phyloP scores from a whole-genome alignment of 2,888 invertebrate species.

The Druceiella hillmani region DNA sequence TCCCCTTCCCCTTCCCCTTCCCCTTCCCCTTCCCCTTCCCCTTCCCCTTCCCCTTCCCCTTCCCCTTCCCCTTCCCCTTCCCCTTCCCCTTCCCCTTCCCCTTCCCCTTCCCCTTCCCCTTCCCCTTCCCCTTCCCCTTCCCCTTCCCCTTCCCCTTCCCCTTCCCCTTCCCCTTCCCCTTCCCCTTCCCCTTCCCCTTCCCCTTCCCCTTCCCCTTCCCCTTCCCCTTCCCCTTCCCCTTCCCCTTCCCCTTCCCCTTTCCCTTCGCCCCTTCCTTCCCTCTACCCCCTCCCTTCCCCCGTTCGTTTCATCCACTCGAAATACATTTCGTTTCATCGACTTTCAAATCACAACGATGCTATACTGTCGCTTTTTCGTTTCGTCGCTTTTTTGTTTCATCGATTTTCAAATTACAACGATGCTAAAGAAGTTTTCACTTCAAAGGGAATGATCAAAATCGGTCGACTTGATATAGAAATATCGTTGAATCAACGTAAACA shows the following conservation, averaged over 20 bases:
- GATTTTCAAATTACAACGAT: too few species aligned
- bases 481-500: too few species aligned
- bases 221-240: not conserved
- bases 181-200: not conserved
- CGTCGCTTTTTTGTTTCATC: too few species aligned
- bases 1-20: not conserved
- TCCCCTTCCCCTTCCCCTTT: not conserved
- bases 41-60: not conserved
- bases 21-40: not conserved
- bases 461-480: too few species aligned
- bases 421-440: too few species aligned
- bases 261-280: not conserved
- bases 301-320: not conserved
- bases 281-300: constrained; percentile 1
- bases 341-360: too few species aligned
- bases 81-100: not conserved
- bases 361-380: too few species aligned
- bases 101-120: not conserved
- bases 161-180: not conserved
- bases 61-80: not conserved
- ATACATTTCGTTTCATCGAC: too few species aligned
- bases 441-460: too few species aligned
- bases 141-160: not conserved
- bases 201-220: not conserved
- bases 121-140: not conserved